Evolutionary conservation across 2,797 vertebrate species (phyloP), one percentile per base, ranked within the genome.

Genomic region (Danionella dracula): DNA sequence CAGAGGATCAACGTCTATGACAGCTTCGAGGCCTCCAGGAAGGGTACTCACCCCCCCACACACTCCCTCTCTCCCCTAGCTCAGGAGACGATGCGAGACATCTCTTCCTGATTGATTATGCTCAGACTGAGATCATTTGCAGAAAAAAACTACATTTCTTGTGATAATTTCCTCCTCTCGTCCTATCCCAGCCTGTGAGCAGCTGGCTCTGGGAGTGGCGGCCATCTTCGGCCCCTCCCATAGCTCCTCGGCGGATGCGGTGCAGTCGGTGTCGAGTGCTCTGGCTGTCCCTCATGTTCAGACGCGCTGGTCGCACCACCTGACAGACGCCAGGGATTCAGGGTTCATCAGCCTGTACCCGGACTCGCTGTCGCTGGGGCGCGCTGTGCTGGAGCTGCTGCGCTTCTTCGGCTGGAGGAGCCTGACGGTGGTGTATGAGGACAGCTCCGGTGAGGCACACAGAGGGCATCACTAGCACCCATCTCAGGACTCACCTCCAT

Each of bases 331-430:
- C 91, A 92, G 94, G 78, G 97, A 99, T 79, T 97, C 95, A 15
- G 98, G 94, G 88, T 99, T 96, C 62, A 93, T 99, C 89, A 99
- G 95, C 83, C 92, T 99, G 61, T 99, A 93, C 74, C 97, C 97
- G 0, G 97, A 99, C 83, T 99, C 98, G 88, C 97, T 93, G 38
- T 99, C 97, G 8, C 94, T 99, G 81, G 98, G 95, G 69, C 90
- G 94, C 68, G 96, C 96, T 83, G 98, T 99, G 77, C 90, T 99
- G 51, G 96, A 99, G 88, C 90, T 99, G 84, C 96, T 99, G 75
- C 94, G 99, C 83, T 98, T 97, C 89, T 99, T 98, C 92, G 94
- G 94, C 85, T 99, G 97, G 97, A 94, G 93, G 87, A 98, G 93
- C 0, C 95, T 99, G 73, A 99, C 97, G 0, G 93, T 99, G 78